phyloP scores from a whole-genome alignment of 2,797 vertebrate genomes.

The Coccyzus lansbergi region DNA sequence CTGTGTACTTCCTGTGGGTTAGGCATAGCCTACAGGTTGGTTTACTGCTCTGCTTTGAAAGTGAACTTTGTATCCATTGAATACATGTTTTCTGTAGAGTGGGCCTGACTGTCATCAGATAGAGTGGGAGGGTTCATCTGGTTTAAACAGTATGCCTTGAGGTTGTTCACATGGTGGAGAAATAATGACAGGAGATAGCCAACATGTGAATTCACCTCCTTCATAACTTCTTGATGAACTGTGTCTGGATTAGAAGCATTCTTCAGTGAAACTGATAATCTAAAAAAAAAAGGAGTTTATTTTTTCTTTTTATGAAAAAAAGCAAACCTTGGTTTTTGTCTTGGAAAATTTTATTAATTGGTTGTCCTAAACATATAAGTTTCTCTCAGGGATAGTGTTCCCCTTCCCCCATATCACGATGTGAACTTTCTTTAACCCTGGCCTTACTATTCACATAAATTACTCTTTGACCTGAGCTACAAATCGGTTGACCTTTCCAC shows the following conservation, averaged over 20 bases:
- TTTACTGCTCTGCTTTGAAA: neutral
- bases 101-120: neutral
- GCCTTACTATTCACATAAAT: neutral
- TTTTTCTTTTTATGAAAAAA: neutral
- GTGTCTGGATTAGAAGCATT: neutral
- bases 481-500: constrained; percentile 37
- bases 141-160: neutral
- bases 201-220: neutral
- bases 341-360: neutral
- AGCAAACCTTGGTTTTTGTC: neutral
- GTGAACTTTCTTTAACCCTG: constrained; percentile 54
- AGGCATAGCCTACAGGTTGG: neutral
- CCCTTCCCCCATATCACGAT: neutral
- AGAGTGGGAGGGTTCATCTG: neutral
- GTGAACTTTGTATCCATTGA: neutral
- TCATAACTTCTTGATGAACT: neutral
- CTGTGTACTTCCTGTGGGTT: fast-evolving
- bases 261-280: neutral
- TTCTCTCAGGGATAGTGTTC: neutral
- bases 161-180: neutral
- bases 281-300: neutral
- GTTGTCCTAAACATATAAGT: neutral
- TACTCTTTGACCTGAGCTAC: neutral
- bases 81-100: neutral
- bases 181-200: neutral